These are phyloP conservation scores for Odocoileus hemionus DNA, from an alignment of 2,113 vertebrate species.

Conservation along the genomic window DNA sequence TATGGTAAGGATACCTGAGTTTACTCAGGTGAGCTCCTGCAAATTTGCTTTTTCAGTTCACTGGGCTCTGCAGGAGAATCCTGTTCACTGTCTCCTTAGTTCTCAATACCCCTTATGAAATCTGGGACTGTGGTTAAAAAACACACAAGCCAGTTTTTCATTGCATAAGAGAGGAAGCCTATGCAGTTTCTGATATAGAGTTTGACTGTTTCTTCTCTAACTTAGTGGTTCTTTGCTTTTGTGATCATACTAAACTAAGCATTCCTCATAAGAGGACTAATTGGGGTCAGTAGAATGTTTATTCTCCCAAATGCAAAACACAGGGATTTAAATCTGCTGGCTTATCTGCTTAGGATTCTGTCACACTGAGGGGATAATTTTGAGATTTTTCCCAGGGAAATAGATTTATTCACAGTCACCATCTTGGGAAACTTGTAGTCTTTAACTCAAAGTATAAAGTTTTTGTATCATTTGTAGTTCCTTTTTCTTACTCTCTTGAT, in stretches of 20 bases:
- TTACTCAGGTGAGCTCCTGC: background rate
- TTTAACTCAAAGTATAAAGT: background rate
- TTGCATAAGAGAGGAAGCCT: background rate
- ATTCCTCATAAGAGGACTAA: background rate
- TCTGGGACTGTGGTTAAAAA: background rate
- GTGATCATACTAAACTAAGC: background rate
- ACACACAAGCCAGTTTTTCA: background rate
- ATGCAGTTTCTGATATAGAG: background rate
- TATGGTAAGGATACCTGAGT: background rate
- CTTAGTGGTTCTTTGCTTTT: background rate
- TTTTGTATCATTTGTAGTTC: background rate
- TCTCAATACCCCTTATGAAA: background rate
- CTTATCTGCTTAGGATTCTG: background rate
- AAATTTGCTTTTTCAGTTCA: background rate
- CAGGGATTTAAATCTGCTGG: background rate
- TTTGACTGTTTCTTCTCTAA: background rate
- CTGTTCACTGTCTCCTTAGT: background rate
- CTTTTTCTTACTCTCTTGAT: background rate
- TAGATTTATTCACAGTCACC: background rate
- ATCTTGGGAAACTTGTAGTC: background rate
- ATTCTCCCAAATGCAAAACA: background rate
- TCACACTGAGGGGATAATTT: background rate
- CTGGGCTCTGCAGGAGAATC: background rate
- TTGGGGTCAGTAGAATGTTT: background rate
- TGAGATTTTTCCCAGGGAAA: conserved; percentile 1